phyloP scores from a whole-genome alignment of 2,888 invertebrate species.

The Gastracanthus pulcherrimus region DNA sequence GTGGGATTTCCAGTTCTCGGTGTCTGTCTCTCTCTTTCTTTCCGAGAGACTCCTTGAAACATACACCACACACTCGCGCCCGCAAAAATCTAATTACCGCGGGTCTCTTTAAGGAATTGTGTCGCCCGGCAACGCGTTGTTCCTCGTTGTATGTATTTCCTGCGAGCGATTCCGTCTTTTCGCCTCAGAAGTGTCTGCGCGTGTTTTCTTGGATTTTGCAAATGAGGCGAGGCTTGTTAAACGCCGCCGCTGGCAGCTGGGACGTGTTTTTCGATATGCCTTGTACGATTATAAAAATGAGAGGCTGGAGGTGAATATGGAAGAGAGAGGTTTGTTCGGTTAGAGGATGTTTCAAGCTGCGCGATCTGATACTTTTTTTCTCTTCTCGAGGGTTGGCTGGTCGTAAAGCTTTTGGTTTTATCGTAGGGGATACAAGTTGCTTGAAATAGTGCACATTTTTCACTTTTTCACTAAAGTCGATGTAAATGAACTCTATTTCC shows the following conservation, averaged over 20 bases:
- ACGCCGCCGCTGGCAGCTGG: neutral
- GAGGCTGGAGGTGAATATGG: neutral
- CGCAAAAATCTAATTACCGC: constrained; percentile 64
- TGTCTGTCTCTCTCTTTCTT: constrained; percentile 11
- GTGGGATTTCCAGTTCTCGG: constrained; percentile 59
- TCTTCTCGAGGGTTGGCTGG: no score
- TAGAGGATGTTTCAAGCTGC: neutral
- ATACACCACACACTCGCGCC: neutral
- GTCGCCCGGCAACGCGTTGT: neutral
- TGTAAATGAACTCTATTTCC: no score
- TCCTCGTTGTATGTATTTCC: constrained; percentile 26
- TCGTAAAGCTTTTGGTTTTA: no score
- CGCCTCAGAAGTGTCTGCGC: neutral
- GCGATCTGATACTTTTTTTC: constrained; percentile 6
- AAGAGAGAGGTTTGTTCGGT: no score
- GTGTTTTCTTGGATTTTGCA: constrained; percentile 38
- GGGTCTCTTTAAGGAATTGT: constrained; percentile 58
- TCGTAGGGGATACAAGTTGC: no score
- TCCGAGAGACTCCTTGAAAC: no score
- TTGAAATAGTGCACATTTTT: no score
- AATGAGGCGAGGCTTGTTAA: constrained; percentile 48
- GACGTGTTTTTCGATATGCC: constrained; percentile 37
- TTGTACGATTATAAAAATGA: constrained; percentile 38
- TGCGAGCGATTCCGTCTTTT: constrained; percentile 4
- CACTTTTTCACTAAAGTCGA: no score